Conservation (phyloP, 1,140 invertebrate genomes). For the Zaprionus africanus region DNA sequence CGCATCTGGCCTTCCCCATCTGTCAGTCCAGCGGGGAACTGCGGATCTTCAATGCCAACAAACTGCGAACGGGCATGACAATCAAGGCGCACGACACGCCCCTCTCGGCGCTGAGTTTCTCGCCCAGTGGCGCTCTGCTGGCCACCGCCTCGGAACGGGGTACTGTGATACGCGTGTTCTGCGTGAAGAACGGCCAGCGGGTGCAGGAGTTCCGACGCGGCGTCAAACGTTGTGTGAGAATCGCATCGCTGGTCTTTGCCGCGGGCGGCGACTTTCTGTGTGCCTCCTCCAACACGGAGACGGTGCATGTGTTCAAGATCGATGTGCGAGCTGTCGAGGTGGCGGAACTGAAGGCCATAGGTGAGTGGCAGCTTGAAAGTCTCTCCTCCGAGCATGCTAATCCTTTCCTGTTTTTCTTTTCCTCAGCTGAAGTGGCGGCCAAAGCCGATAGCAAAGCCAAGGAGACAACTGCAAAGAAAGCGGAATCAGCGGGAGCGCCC, state of each 20-base stretch:
- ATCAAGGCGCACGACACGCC: constrained; percentile 98
- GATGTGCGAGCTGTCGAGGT: constrained; percentile 70
- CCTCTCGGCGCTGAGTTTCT: constrained; percentile 97
- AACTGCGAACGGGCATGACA: constrained; percentile 96
- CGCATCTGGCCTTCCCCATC: constrained; percentile 98
- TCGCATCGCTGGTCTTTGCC: constrained; percentile 97
- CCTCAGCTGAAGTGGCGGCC: constrained; percentile 66
- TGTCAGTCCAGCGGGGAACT: constrained; percentile 96
- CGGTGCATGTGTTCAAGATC: constrained; percentile 98
- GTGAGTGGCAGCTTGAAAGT: constrained; percentile 35
- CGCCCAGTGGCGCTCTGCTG: constrained; percentile 92
- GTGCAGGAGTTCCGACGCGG: constrained; percentile 98
- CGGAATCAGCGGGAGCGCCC: constrained; percentile 1
- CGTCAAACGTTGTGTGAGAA: constrained; percentile 96
- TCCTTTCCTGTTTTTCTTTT: background rate
- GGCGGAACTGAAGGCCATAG: constrained; percentile 67
- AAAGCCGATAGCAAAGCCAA: constrained; percentile 32
- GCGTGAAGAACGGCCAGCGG: constrained; percentile 93
- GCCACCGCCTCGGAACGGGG: constrained; percentile 98
- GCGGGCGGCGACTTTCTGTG: constrained; percentile 95
- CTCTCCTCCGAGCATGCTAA: background rate
- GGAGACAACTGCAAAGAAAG: constrained; percentile 24
- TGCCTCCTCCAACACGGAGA: constrained; percentile 98
- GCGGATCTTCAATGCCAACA: constrained; percentile 98
- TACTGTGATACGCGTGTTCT: constrained; percentile 98